These are phyloP conservation scores for Trisateles emortualis DNA, from an alignment of 2,888 invertebrate genomes.

Conservation along the genomic window DNA sequence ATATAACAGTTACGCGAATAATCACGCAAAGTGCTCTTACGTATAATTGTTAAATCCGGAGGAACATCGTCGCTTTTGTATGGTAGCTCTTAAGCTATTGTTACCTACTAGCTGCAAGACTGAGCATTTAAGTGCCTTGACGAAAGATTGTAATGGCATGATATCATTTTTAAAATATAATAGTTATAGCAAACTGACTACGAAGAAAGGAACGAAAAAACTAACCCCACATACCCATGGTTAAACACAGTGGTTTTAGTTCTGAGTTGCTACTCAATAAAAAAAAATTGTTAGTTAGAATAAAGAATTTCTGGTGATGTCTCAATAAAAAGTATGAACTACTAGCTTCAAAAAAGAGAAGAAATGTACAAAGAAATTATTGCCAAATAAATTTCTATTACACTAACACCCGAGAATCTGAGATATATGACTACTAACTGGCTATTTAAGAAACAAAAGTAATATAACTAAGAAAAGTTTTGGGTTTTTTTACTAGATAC, in stretches of 20 bases:
- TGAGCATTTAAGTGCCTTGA: constrained; percentile 4
- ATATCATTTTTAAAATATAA: constrained; percentile 1
- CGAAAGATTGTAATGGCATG: constrained; percentile 3
- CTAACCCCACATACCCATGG: too few species aligned
- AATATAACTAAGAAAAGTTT: too few species aligned
- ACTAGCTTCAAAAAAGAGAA: neutral
- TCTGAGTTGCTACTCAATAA: too few species aligned
- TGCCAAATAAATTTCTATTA: neutral
- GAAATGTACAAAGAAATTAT: neutral
- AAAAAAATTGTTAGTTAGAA: too few species aligned
- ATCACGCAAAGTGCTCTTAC: constrained; percentile 49
- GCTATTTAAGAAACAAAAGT: neutral
- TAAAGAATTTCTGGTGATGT: too few species aligned
- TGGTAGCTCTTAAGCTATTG: constrained; percentile 37
- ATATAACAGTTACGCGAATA: constrained; percentile 39
- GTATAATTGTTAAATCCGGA: constrained; percentile 47
- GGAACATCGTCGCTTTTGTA: constrained; percentile 33
- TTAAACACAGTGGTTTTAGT: too few species aligned
- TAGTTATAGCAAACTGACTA: too few species aligned
- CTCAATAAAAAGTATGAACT: neutral
- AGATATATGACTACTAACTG: neutral
- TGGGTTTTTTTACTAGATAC: too few species aligned
- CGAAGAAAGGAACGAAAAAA: too few species aligned
- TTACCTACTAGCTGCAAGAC: constrained; percentile 5
- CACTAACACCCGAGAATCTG: neutral